These are phyloP conservation scores for Corythornis leucogaster DNA, from an alignment of 2,797 vertebrate genomes.

Conservation along the genomic window DNA sequence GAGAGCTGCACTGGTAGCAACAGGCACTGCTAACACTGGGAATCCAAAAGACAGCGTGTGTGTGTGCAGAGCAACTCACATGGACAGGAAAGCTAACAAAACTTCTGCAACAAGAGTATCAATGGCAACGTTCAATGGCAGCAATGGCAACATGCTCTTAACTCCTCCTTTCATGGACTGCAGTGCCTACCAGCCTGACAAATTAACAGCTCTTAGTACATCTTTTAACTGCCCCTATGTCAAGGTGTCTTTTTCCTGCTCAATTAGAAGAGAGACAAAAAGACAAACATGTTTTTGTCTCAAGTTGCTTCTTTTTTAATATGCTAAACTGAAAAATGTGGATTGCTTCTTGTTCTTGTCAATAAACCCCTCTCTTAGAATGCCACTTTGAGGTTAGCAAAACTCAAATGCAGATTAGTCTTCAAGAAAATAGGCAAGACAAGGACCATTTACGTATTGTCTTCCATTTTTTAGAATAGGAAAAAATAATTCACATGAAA, in stretches of 20 bases:
- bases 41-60: not conserved
- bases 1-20: not conserved
- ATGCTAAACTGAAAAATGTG: not conserved
- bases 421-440: constrained; percentile 12
- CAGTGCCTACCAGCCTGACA: not conserved
- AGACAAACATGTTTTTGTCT: not conserved
- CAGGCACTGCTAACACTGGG: not conserved
- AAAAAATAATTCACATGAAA: not conserved
- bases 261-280: not conserved
- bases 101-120: not conserved
- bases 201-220: not conserved
- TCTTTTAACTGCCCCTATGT: not conserved
- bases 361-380: not conserved
- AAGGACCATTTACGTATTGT: not conserved
- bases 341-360: not conserved
- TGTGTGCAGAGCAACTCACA: not conserved
- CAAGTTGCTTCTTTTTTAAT: not conserved
- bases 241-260: not conserved
- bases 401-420: constrained; percentile 2
- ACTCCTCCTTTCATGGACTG: not conserved
- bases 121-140: not conserved
- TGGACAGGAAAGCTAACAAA: not conserved
- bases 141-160: accelerated
- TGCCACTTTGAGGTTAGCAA: not conserved
- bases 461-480: not conserved